Percentiles rank a stretch among this genome's conserved stretches.
phyloP scores from a whole-genome alignment of 1,140 invertebrate genomes.

The Asobara japonica region DNA sequence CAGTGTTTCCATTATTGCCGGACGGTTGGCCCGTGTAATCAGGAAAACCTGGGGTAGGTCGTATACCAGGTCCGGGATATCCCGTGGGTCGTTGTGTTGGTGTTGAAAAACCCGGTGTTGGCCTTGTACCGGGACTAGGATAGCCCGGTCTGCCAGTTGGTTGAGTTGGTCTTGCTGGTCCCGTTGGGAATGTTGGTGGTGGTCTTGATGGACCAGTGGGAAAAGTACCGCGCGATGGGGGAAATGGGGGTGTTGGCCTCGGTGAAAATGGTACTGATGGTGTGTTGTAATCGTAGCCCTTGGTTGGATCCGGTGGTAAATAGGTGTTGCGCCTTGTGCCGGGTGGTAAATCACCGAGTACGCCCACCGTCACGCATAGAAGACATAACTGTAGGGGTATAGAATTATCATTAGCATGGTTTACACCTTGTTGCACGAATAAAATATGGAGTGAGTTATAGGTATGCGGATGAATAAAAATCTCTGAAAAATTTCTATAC shows the following conservation, averaged over 20 bases:
- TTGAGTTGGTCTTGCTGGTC: slow-evolving; percentile 39
- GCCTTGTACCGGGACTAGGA: slow-evolving; percentile 40
- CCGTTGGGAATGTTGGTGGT: slow-evolving; percentile 43
- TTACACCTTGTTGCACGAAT: too few species aligned
- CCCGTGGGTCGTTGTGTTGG: slow-evolving; percentile 34
- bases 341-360: slow-evolving; percentile 57
- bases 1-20: slow-evolving; percentile 38
- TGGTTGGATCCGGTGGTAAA: slow-evolving; percentile 71
- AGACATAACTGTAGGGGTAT: slow-evolving; percentile 53
- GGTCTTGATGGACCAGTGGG: slow-evolving; percentile 44
- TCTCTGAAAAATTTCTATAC: too few species aligned
- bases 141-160: slow-evolving; percentile 36
- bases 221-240: slow-evolving; percentile 40
- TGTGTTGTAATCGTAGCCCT: slow-evolving; percentile 71
- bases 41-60: slow-evolving; percentile 53
- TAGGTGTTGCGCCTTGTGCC: slow-evolving; percentile 71
- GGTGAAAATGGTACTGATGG: slow-evolving; percentile 69
- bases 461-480: too few species aligned
- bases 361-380: slow-evolving; percentile 60
- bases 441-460: too few species aligned
- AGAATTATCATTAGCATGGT: not conserved
- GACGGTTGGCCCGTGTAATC: slow-evolving; percentile 51
- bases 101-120: slow-evolving; percentile 44
- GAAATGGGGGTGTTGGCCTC: slow-evolving; percentile 51
- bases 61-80: slow-evolving; percentile 50